Conservation (phyloP, 2,113 vertebrate species). For the Drymodes brunneopygia region DNA sequence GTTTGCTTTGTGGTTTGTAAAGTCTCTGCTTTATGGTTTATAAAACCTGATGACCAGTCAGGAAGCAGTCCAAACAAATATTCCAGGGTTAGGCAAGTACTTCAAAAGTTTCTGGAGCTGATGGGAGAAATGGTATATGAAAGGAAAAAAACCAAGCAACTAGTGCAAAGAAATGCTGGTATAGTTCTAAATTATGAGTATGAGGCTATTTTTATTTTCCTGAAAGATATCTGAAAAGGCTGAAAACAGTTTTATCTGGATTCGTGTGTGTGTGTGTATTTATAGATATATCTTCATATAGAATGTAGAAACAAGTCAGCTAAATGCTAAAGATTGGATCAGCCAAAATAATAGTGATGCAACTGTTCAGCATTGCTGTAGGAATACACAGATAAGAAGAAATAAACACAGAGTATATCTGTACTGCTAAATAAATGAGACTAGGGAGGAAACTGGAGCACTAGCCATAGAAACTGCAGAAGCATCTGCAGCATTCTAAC, state of each 20-base stretch:
- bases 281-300: background rate
- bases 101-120: background rate
- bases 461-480: accelerated
- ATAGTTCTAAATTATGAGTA: background rate
- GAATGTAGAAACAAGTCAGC: background rate
- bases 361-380: background rate
- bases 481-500: background rate
- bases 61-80: background rate
- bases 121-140: background rate
- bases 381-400: background rate
- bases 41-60: background rate
- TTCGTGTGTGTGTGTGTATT: background rate
- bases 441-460: background rate
- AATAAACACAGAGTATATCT: background rate
- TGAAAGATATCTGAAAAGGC: background rate
- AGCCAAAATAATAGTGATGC: background rate
- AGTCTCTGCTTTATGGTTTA: constrained; percentile 17
- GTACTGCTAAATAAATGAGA: background rate
- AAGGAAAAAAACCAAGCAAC: background rate
- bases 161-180: background rate
- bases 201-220: background rate
- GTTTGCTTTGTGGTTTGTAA: constrained; percentile 4
- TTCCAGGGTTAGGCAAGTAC: background rate
- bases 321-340: background rate
- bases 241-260: background rate